Conservation (phyloP, 1,140 invertebrate genomes). For the Stegodyphus mimosarum region DNA sequence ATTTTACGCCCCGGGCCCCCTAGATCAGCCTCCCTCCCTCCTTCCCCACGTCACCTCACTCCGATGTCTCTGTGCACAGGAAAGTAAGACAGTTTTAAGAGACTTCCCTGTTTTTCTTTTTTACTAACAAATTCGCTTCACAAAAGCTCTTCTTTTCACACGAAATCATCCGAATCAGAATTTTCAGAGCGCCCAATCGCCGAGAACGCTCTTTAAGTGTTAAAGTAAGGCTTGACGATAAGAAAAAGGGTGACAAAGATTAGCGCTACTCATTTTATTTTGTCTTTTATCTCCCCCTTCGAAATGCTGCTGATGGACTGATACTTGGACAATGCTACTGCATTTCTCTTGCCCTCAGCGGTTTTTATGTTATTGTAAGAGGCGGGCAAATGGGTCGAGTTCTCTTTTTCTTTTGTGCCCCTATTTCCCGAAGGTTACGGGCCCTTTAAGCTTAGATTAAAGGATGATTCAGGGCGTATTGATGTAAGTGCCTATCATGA, state of each 20-base stretch:
- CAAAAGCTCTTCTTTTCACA: constrained; percentile 37
- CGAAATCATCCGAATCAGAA: constrained; percentile 46
- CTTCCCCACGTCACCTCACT: not conserved
- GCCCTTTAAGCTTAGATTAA: not conserved
- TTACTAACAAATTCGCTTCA: constrained; percentile 39
- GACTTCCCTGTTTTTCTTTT: constrained; percentile 21
- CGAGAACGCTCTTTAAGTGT: constrained; percentile 45
- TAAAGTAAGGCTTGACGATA: constrained; percentile 39
- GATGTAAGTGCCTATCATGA: constrained; percentile 25
- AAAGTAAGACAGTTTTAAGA: constrained; percentile 47
- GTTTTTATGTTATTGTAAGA: constrained; percentile 45
- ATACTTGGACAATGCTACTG: constrained; percentile 37
- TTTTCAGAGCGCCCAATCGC: constrained; percentile 33
- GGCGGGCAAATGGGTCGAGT: constrained; percentile 43
- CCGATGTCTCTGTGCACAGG: not conserved
- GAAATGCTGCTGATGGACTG: constrained; percentile 39
- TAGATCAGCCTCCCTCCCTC: not conserved
- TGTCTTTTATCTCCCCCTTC: constrained; percentile 39
- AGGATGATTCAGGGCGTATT: constrained; percentile 32
- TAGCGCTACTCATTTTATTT: constrained; percentile 46
- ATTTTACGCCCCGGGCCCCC: constrained; percentile 43
- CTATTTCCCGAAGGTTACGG: constrained; percentile 28
- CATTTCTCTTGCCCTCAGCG: constrained; percentile 48
- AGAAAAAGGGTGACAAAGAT: constrained; percentile 57
- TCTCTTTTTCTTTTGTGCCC: constrained; percentile 25